A percentile compares a stretch with the other conserved stretches of the same genome.
Evolutionary conservation across 2,113 vertebrate species (phyloP).

Genomic region (Baryphthengus martii): DNA sequence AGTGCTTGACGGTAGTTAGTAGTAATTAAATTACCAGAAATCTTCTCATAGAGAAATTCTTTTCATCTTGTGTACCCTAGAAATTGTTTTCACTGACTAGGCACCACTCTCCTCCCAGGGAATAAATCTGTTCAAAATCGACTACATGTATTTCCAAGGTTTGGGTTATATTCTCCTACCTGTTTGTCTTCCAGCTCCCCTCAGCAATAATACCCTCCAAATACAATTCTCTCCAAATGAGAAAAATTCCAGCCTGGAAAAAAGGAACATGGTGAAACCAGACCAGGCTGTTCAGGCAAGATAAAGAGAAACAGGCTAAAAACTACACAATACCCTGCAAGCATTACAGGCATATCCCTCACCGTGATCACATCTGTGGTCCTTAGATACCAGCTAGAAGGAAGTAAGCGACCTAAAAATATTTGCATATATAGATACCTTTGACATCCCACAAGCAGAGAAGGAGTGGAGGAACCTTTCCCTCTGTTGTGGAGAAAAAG

Average conservation of each 20-base stretch:
- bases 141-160: not conserved
- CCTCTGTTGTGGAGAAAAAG: not conserved
- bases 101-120: not conserved
- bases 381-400: not conserved
- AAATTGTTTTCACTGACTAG: slow-evolving; percentile 16
- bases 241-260: not conserved
- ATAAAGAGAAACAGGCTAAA: not conserved
- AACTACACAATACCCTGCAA: not conserved
- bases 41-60: not conserved
- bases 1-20: not conserved
- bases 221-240: not conserved
- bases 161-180: not conserved
- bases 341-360: not conserved
- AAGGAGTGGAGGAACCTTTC: not conserved
- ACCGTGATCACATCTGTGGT: not conserved
- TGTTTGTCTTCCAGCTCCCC: not conserved
- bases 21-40: slow-evolving; percentile 44
- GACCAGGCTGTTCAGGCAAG: slow-evolving; percentile 5
- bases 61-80: not conserved
- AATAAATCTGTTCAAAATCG: not conserved
- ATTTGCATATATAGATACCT: not conserved
- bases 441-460: not conserved
- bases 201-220: not conserved
- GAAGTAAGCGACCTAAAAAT: not conserved
- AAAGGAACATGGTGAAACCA: not conserved